These are phyloP conservation scores for Dorcus parallelipipedus DNA, from an alignment of 2,888 invertebrate species.

Conservation along the genomic window DNA sequence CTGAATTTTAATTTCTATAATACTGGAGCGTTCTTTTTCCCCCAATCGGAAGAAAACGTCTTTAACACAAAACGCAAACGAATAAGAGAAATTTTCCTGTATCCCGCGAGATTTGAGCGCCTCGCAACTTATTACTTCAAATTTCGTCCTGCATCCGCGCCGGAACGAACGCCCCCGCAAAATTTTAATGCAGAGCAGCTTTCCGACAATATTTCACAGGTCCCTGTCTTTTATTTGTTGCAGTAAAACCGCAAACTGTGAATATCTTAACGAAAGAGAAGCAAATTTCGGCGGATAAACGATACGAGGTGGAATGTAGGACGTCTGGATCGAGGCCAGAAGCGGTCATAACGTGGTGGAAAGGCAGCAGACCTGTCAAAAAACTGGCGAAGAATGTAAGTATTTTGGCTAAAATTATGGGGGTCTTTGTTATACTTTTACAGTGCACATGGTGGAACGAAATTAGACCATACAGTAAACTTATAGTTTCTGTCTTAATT, in stretches of 20 bases:
- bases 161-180: background rate
- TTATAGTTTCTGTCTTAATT: too few relatives aligned
- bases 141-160: conserved; percentile 13
- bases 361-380: conserved; percentile 76
- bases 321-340: conserved; percentile 83
- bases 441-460: too few relatives aligned
- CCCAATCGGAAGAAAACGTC: too few relatives aligned
- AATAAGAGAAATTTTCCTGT: conserved; percentile 14
- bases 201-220: background rate
- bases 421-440: too few relatives aligned
- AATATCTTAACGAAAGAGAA: conserved; percentile 80
- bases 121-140: conserved; percentile 18
- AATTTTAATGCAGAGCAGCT: conserved; percentile 8
- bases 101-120: conserved; percentile 9
- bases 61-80: background rate
- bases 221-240: conserved; percentile 41
- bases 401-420: conserved; percentile 29
- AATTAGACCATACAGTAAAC: too few relatives aligned
- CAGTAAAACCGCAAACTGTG: conserved; percentile 84
- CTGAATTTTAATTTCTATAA: too few relatives aligned
- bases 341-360: conserved; percentile 88
- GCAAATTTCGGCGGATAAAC: conserved; percentile 79
- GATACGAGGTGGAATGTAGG: conserved; percentile 83
- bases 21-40: too few relatives aligned
- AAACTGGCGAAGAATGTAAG: conserved; percentile 79